Conservation (phyloP, 2,888 invertebrate species). For the Idaea dimidiata region DNA sequence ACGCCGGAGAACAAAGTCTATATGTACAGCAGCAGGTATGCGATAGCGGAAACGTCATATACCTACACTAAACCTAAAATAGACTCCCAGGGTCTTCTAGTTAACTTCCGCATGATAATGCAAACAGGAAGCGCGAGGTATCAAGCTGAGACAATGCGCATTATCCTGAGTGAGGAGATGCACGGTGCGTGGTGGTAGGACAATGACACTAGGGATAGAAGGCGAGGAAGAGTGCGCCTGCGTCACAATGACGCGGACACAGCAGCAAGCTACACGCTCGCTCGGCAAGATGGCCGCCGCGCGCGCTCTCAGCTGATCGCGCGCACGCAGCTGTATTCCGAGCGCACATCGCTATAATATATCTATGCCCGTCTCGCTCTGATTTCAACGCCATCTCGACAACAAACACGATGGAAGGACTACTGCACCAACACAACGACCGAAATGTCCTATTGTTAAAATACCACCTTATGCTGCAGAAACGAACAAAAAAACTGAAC, state of each 20-base stretch:
- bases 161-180: conserved; percentile 31
- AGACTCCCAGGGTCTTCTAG: conserved; percentile 67
- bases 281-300: conserved; percentile 72
- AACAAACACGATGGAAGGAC: not conserved
- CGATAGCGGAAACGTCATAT: conserved; percentile 52
- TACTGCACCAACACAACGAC: not conserved
- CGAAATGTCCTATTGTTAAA: not conserved
- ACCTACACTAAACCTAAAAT: conserved; percentile 77
- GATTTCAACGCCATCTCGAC: not conserved
- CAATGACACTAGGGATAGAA: conserved; percentile 70
- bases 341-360: not conserved
- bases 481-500: not conserved
- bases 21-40: conserved; percentile 34
- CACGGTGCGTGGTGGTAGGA: conserved; percentile 39
- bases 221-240: conserved; percentile 52
- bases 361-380: not conserved
- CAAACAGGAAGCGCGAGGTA: conserved; percentile 49
- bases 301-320: conserved; percentile 76
- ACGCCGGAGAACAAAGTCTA: conserved; percentile 32
- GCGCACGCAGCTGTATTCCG: conserved; percentile 64
- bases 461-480: not conserved
- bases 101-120: conserved; percentile 60
- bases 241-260: conserved; percentile 75
- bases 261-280: conserved; percentile 59
- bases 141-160: conserved; percentile 27